Percentiles rank a stretch among this genome's conserved stretches.
Evolutionary conservation across 2,113 vertebrate species (phyloP).

Genomic region (Onychostoma macrolepis): DNA sequence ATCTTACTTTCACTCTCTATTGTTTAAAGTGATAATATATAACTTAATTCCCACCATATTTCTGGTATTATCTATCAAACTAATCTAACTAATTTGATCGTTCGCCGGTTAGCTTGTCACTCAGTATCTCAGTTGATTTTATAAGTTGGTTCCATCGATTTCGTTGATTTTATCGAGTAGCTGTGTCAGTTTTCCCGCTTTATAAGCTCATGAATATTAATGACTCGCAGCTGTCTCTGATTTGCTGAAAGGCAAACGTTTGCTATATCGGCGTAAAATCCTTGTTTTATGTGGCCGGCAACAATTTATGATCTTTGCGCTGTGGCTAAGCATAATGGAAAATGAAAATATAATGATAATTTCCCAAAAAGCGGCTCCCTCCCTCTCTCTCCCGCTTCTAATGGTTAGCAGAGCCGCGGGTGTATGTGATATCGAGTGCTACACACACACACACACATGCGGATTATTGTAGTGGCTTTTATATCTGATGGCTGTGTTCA

Average conservation of each 20-base stretch:
- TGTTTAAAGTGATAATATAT: no score
- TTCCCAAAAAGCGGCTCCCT: neutral
- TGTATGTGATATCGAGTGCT: neutral
- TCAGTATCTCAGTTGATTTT: no score
- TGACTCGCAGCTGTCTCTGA: neutral
- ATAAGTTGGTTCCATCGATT: no score
- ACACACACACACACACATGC: conserved; percentile 3
- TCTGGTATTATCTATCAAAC: no score
- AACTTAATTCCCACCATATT: no score
- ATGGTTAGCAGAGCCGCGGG: neutral
- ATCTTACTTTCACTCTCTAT: no score
- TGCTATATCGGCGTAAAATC: neutral
- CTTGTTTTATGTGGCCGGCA: neutral
- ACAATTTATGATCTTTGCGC: conserved; percentile 7
- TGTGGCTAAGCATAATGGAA: conserved; percentile 15
- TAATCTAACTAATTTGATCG: no score
- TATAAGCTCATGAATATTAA: neutral
- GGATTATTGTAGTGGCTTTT: conserved; percentile 31
- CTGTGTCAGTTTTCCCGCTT: neutral
- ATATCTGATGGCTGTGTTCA: conserved; percentile 41
- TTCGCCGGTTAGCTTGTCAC: no score
- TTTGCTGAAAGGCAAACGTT: neutral
- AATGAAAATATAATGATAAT: conserved; percentile 16
- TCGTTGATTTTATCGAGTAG: neutral
- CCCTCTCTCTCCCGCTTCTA: neutral